These are phyloP conservation scores for Thecophora atra DNA, from an alignment of 2,888 invertebrate species.

Conservation along the genomic window DNA sequence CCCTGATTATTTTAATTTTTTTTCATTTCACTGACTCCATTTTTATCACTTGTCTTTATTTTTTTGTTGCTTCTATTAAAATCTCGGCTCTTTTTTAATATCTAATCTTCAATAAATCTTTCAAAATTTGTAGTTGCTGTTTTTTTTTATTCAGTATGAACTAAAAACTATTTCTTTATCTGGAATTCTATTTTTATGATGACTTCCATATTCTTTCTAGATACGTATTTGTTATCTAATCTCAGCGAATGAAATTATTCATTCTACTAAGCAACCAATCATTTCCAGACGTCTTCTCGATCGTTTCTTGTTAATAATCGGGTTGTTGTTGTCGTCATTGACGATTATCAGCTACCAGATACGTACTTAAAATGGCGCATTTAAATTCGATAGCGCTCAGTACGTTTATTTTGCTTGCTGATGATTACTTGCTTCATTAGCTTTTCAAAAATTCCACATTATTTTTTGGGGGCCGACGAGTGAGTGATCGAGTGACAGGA, in stretches of 20 bases:
- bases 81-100: background rate
- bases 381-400: constrained; percentile 11
- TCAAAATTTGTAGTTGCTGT: constrained; percentile 1
- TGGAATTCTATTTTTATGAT: constrained; percentile 3
- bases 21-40: background rate
- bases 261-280: background rate
- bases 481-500: no score
- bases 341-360: background rate
- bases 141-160: constrained; percentile 14
- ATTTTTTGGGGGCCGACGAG: no score
- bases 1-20: background rate
- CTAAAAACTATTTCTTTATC: constrained; percentile 3
- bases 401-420: background rate
- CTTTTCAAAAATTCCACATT: no score
- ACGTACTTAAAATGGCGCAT: constrained; percentile 20
- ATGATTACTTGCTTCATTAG: no score
- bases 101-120: constrained; percentile 26
- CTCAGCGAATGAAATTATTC: no score
- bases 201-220: constrained; percentile 2
- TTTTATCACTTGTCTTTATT: constrained; percentile 2
- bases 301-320: background rate
- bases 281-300: background rate
- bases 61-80: background rate
- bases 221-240: background rate
- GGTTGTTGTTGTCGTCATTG: background rate